Evolutionary conservation across 2,888 invertebrate species (phyloP), one percentile per base, ranked within the genome.

Genomic region (Erebia palarica): DNA sequence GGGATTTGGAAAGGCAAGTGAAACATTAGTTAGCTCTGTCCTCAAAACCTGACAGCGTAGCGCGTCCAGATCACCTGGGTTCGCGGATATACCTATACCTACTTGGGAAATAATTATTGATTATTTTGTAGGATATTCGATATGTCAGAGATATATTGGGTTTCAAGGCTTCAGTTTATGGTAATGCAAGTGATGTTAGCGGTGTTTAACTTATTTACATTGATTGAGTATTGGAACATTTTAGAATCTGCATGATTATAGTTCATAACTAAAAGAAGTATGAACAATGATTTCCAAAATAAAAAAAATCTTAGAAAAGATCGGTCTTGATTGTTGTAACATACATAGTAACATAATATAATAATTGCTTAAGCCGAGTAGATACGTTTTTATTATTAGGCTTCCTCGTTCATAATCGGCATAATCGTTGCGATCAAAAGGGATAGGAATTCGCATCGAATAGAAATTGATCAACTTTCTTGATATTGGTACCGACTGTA

Each of bases 41-140:
- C 72, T 72, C 70, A 74, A 75, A 71, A 73, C 72, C 68, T 73
- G 73, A 73, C 73, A 68, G 71, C 53, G 16, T 27, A 13, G 57
- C 21, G 21, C 72, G 69, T 70, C 68, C 70, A 70, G 65, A 74
- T 75, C 71, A 73, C 69, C 67, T 71, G 61, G 69, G 68, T 57
- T 67, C 68, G 57, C 65, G 70, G 59, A 70, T 69, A 18, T 49
- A 21, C 47, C 21, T 18, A 60, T 14, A 64, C 36, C 36, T 36
- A 36, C 66, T 72, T 71, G 70, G 53, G 51, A 65, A 75, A 75
- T 75, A 75, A 73, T 75, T 75, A 75, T 70, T 72, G 70, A 75
- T 75, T 42, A 74, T 74, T 65, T 69, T 66, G 18, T 49, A 64
- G 67, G 59, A 71, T 69, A 71, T 72, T 65, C 61, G 57, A 68